Base-by-base conservation (phyloP, 2,888 invertebrate genomes). In the Troides oblongomaculatus region DNA sequence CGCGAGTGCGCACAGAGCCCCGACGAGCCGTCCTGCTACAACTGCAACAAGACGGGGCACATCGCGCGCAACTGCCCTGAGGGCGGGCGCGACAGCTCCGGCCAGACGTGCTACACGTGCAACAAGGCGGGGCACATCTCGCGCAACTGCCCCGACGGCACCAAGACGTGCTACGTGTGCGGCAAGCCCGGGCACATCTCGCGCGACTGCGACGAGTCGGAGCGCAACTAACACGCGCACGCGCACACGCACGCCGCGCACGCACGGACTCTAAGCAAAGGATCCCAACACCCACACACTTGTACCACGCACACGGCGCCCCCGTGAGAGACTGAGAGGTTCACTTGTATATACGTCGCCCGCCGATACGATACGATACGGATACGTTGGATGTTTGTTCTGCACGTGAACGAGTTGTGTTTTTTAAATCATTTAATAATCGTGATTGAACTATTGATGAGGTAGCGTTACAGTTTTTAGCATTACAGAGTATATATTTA, bases 31-130 rank as follows among this genome's bases (percentile, higher is more conserved):
- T 97, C 97, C 82, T 98, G 98, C 94, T 98, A 98, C 95, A 98
- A 97, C 92, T 98, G 98, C 94, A 97, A 97, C 93, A 97, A 97
- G 94, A 95, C 96, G 76, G 98, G 98, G 79, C 98, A 98, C 93
- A 96, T 98, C 87, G 97, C 96, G 72, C 95, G 96, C 84, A 96
- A 95, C 92, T 97, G 96, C 93, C 96, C 96, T 70, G 96, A 96
- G 88, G 94, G 94, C 79, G 94, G 93, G 75, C 94, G 93, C 83
- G 94, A 93, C 83, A 94, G 95, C 90, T 94, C 95, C 81, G 94
- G 94, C 87, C 94, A 94, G 83, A 96, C 96, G 66, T 98, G 98
- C 94, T 98, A 98, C 95, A 98, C 97, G 93, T 98, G 98, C 94
- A 97, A 97, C 93, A 97, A 97, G 94, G 95, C 96, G 76, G 98